These are phyloP conservation scores for Myripristis murdjan DNA, from an alignment of 2,797 vertebrate species.

Conservation along the genomic window DNA sequence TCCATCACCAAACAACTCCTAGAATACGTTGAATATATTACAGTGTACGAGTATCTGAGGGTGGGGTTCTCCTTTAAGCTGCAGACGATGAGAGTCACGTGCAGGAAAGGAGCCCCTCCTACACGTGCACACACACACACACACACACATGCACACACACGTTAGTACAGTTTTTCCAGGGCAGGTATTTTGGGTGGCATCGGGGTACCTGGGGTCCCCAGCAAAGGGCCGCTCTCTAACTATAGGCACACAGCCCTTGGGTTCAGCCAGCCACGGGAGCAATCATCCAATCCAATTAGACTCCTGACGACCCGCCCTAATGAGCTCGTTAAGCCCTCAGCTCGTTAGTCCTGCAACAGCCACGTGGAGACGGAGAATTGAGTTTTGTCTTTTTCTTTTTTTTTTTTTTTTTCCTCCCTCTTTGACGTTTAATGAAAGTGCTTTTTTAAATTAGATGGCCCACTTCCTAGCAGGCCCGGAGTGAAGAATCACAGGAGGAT, in stretches of 20 bases:
- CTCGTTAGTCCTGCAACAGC: slow-evolving; percentile 66
- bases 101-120: no score
- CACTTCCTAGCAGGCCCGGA: slow-evolving; percentile 48
- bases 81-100: no score
- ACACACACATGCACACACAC: not conserved
- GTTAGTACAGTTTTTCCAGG: slow-evolving; percentile 26
- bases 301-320: slow-evolving; percentile 55
- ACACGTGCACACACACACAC: not conserved
- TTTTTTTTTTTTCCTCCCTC: slow-evolving; percentile 37
- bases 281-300: slow-evolving; percentile 71
- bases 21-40: no score
- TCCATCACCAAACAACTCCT: no score
- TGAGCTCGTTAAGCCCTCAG: slow-evolving; percentile 73
- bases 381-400: no score
- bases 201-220: not conserved
- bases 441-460: slow-evolving; percentile 57
- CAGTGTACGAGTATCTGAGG: no score
- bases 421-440: slow-evolving; percentile 47
- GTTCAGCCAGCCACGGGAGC: slow-evolving; percentile 60
- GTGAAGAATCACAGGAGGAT: slow-evolving; percentile 33
- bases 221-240: slow-evolving; percentile 49
- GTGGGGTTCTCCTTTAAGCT: no score
- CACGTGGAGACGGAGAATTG: slow-evolving; percentile 51
- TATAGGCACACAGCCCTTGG: slow-evolving; percentile 55
- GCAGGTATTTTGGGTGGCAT: slow-evolving; percentile 17